A percentile compares a stretch with the other conserved stretches of the same genome.
Conservation (phyloP, 2,113 vertebrate genomes). For the Aphyosemion australe region DNA sequence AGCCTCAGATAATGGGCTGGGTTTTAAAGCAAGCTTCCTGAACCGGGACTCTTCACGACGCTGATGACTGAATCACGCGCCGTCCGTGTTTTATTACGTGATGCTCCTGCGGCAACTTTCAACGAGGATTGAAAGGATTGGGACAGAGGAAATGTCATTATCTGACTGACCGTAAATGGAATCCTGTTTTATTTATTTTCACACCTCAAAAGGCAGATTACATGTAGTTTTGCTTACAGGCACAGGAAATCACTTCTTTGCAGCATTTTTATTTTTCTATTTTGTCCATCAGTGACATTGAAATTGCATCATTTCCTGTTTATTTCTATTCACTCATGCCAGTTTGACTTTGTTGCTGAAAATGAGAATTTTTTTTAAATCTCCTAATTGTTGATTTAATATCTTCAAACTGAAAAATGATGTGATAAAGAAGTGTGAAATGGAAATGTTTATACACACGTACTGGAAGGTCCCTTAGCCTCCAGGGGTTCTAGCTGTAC, state of each 20-base stretch:
- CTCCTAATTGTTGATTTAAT: constrained; percentile 36
- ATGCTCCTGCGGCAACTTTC: constrained; percentile 43
- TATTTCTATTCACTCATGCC: constrained; percentile 7
- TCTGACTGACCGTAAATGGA: constrained; percentile 54
- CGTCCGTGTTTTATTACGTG: constrained; percentile 44
- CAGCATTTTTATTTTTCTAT: background rate
- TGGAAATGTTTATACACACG: constrained; percentile 71
- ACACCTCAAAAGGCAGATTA: constrained; percentile 44
- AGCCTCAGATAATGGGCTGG: constrained; percentile 58
- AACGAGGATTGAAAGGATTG: constrained; percentile 35
- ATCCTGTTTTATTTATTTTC: constrained; percentile 49
- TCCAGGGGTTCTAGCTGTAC: constrained; percentile 77
- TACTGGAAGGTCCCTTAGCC: constrained; percentile 65
- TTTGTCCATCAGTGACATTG: constrained; percentile 4
- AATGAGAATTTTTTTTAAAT: constrained; percentile 11
- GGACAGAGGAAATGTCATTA: constrained; percentile 32
- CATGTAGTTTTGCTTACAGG: constrained; percentile 41
- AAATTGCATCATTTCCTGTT: constrained; percentile 40
- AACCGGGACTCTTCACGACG: constrained; percentile 60
- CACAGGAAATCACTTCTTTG: constrained; percentile 28
- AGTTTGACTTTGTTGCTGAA: constrained; percentile 11
- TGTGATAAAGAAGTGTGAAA: constrained; percentile 69
- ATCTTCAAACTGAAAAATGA: constrained; percentile 62
- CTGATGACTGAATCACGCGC: constrained; percentile 50
- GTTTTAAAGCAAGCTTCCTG: constrained; percentile 70